Percentiles rank a stretch among this genome's conserved stretches.
These are phyloP conservation scores for Sclerodermus sp. DNA, from an alignment of 2,888 invertebrate species.

Conservation along the genomic window DNA sequence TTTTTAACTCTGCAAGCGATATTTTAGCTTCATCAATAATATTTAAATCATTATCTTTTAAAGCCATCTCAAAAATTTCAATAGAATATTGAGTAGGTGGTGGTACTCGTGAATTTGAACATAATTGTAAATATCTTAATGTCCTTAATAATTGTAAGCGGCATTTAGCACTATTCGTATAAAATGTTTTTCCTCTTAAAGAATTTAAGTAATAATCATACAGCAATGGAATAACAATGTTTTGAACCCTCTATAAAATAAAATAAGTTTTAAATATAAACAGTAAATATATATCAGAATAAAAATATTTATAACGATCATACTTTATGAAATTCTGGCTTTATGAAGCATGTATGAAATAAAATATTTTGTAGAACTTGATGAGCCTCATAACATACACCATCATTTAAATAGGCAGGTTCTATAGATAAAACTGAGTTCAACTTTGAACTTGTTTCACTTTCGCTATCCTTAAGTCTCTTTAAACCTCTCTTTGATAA, in stretches of 20 bases:
- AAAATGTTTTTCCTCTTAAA: conserved; percentile 27
- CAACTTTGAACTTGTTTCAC: conserved; percentile 31
- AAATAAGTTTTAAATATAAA: conserved; percentile 1
- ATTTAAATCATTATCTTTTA: conserved; percentile 32
- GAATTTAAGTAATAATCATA: conserved; percentile 40
- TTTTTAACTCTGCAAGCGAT: conserved; percentile 39
- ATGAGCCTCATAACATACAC: conserved; percentile 39
- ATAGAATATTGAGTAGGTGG: conserved; percentile 44
- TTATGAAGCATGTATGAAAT: conserved; percentile 31
- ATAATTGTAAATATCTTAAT: conserved; percentile 38
- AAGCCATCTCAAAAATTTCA: conserved; percentile 43
- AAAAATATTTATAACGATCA: conserved; percentile 4
- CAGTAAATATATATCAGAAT: not conserved
- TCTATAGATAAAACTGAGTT: conserved; percentile 17
- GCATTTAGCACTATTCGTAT: conserved; percentile 30
- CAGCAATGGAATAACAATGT: conserved; percentile 32
- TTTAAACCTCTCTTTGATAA: conserved; percentile 41
- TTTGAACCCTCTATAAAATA: conserved; percentile 38
- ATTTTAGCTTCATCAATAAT: conserved; percentile 40
- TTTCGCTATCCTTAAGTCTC: conserved; percentile 38
- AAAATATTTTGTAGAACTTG: conserved; percentile 40
- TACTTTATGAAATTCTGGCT: conserved; percentile 40
- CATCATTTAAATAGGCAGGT: conserved; percentile 24
- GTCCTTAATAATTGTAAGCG: conserved; percentile 42
- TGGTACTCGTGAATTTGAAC: conserved; percentile 36